These are phyloP conservation scores for Lacerta agilis DNA, from an alignment of 2,797 vertebrate genomes.

Conservation along the genomic window DNA sequence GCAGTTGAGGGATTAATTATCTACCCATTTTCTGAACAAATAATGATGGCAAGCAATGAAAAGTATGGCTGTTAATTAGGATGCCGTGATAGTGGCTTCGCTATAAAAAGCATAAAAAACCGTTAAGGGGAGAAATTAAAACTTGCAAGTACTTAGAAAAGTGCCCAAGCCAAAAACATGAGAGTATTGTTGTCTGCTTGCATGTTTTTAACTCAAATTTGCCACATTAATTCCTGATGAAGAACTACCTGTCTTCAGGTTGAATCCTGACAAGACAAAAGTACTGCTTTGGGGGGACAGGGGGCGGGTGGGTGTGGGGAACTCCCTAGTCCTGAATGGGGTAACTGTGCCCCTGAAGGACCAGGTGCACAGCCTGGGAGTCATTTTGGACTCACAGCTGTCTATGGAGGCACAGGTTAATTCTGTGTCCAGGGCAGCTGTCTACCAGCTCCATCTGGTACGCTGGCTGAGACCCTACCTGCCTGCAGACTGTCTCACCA, in stretches of 20 bases:
- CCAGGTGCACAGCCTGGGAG: no score
- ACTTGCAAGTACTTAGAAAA: background rate
- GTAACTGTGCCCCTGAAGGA: no score
- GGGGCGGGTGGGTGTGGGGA: no score
- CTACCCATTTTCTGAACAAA: constrained; percentile 15
- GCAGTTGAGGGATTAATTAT: constrained; percentile 26
- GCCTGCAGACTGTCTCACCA: no score
- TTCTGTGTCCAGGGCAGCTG: no score
- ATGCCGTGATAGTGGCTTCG: background rate
- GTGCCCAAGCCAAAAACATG: background rate
- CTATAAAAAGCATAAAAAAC: background rate
- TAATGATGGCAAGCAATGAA: constrained; percentile 9
- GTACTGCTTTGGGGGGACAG: no score
- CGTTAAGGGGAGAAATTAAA: background rate
- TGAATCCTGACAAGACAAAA: background rate
- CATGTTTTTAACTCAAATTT: background rate
- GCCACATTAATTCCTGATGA: background rate
- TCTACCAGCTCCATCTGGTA: no score
- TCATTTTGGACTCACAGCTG: no score
- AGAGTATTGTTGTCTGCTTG: background rate
- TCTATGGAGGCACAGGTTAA: no score
- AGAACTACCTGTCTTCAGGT: background rate
- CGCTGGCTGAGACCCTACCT: no score
- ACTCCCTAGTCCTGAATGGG: no score
- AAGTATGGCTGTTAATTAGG: background rate